A percentile compares a stretch with the other conserved stretches of the same genome.
phyloP scores from a whole-genome alignment of 1,140 invertebrate species.

The Brachionus manjavacas region DNA sequence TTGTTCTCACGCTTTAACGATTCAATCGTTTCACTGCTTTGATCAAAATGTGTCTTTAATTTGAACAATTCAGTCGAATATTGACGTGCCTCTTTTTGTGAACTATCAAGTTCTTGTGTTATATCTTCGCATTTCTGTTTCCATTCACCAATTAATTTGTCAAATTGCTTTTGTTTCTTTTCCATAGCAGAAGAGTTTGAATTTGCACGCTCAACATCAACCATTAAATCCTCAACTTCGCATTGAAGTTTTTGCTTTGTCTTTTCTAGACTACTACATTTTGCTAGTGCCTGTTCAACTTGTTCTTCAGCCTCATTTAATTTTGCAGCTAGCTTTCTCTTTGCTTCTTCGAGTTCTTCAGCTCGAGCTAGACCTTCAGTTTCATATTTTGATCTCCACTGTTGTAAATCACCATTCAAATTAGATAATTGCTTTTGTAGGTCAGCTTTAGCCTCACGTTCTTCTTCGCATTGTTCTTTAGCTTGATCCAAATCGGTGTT shows the following conservation, averaged over 20 bases:
- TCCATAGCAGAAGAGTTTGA: constrained; percentile 82
- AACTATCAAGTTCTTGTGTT: constrained; percentile 89
- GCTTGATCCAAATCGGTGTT: constrained; percentile 95
- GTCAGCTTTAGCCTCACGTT: constrained; percentile 67
- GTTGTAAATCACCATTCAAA: constrained; percentile 79
- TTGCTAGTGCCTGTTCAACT: constrained; percentile 78
- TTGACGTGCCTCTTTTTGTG: constrained; percentile 97
- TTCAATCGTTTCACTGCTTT: constrained; percentile 89
- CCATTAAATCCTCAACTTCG: constrained; percentile 94
- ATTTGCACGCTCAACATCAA: constrained; percentile 82
- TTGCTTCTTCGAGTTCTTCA: constrained; percentile 96
- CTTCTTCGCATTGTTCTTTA: constrained; percentile 87
- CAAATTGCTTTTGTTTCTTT: constrained; percentile 99
- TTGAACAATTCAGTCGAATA: constrained; percentile 98
- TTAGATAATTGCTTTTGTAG: constrained; percentile 91
- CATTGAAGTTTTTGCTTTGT: constrained; percentile 89
- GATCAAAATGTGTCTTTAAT: constrained; percentile 93
- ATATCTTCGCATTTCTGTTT: constrained; percentile 97
- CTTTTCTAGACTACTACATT: constrained; percentile 92
- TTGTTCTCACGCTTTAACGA: constrained; percentile 97
- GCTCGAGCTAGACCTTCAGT: constrained; percentile 70
- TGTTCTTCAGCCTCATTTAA: constrained; percentile 88
- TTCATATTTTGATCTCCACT: constrained; percentile 50
- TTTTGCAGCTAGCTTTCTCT: constrained; percentile 90
- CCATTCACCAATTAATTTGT: constrained; percentile 99